phyloP scores from a whole-genome alignment of 2,888 invertebrate genomes.

The Thelaira solivaga region DNA sequence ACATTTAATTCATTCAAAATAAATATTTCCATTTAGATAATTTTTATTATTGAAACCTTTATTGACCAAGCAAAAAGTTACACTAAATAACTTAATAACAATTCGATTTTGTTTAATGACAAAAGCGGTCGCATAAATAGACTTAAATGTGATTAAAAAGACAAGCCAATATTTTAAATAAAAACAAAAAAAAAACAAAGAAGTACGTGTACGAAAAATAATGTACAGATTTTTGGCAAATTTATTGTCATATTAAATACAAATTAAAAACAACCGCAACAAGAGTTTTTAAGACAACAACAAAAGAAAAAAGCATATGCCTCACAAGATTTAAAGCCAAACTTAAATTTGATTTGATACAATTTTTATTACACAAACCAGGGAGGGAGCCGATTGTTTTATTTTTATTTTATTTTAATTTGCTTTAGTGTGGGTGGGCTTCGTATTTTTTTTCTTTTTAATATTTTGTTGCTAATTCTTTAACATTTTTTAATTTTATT shows the following conservation, averaged over 20 bases:
- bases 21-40: no score
- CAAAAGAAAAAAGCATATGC: conserved; percentile 4
- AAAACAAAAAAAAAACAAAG: background rate
- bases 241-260: conserved; percentile 8
- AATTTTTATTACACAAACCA: background rate
- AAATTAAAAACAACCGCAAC: conserved; percentile 4
- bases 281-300: conserved; percentile 9
- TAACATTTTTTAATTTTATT: background rate
- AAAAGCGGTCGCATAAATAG: conserved; percentile 17
- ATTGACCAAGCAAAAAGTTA: background rate
- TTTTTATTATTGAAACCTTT: no score
- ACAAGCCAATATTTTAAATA: background rate
- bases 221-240: conserved; percentile 18
- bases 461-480: conserved; percentile 41
- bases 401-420: background rate
- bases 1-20: no score
- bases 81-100: conserved; percentile 8
- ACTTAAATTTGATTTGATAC: background rate
- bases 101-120: conserved; percentile 18
- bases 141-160: conserved; percentile 42
- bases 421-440: conserved; percentile 40
- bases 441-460: conserved; percentile 12
- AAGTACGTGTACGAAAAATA: background rate
- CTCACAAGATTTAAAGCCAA: conserved; percentile 1
- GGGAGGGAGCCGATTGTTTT: no score